Percentiles rank a stretch among this genome's conserved stretches.
Evolutionary conservation across 2,888 invertebrate genomes (phyloP).

Genomic region (Campoplex nolae): DNA sequence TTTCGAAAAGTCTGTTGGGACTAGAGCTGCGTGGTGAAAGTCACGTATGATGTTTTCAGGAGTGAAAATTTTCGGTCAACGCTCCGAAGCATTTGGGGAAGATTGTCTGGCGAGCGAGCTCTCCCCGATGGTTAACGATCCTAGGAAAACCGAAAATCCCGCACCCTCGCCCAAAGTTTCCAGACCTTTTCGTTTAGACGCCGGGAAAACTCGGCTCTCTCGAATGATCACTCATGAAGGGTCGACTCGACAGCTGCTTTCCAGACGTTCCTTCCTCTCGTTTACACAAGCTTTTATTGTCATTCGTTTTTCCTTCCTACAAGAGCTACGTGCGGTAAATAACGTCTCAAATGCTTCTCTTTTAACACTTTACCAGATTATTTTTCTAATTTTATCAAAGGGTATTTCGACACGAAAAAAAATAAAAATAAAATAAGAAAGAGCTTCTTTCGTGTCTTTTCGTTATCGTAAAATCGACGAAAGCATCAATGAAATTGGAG

Average conservation of each 20-base stretch:
- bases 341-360: not conserved
- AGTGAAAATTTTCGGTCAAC: not conserved
- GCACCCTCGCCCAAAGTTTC: slow-evolving; percentile 16
- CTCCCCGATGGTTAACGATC: not conserved
- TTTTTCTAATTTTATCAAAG: not conserved
- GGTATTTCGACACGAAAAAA: not conserved
- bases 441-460: not conserved
- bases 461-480: not conserved
- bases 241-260: slow-evolving; percentile 62
- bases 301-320: slow-evolving; percentile 39
- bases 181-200: slow-evolving; percentile 53
- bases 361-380: not conserved
- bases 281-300: slow-evolving; percentile 46
- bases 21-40: slow-evolving; percentile 30
- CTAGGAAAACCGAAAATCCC: slow-evolving; percentile 20
- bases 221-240: slow-evolving; percentile 42
- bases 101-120: slow-evolving; percentile 3
- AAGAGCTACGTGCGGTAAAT: not conserved
- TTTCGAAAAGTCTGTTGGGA: not conserved
- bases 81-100: slow-evolving; percentile 2
- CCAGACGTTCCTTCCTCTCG: slow-evolving; percentile 58
- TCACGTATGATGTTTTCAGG: slow-evolving; percentile 26
- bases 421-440: not conserved
- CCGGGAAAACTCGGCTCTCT: slow-evolving; percentile 11
- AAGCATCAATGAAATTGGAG: not conserved